Conservation (phyloP, 2,888 invertebrate genomes). For the Conus canariensis region DNA sequence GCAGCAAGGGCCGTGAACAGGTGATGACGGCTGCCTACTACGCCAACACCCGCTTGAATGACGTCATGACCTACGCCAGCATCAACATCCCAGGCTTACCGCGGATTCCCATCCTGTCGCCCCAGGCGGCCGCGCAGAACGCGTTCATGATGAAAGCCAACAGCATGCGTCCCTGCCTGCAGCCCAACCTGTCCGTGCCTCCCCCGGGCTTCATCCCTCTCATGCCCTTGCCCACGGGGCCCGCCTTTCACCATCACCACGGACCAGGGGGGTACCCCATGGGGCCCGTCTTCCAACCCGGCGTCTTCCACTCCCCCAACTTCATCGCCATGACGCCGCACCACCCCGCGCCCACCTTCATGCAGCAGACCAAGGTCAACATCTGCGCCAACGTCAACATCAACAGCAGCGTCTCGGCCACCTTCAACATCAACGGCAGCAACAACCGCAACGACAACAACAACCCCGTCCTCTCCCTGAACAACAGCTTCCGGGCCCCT, state of each 20-base stretch:
- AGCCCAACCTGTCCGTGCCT: conserved; percentile 43
- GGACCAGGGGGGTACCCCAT: conserved; percentile 36
- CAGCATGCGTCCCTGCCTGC: conserved; percentile 40
- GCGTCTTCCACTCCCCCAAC: conserved; percentile 40
- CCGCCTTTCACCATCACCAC: conserved; percentile 39
- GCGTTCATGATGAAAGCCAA: conserved; percentile 40
- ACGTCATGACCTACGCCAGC: conserved; percentile 45
- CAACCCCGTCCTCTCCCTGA: conserved; percentile 33
- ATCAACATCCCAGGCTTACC: conserved; percentile 43
- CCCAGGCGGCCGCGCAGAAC: conserved; percentile 42
- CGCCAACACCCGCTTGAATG: conserved; percentile 40
- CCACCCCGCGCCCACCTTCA: conserved; percentile 32
- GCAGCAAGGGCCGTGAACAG: conserved; percentile 36
- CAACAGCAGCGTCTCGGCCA: conserved; percentile 43
- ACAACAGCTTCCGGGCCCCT: conserved; percentile 11
- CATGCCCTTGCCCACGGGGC: conserved; percentile 43
- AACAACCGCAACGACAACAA: conserved; percentile 41
- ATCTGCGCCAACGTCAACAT: conserved; percentile 44
- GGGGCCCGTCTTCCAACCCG: conserved; percentile 38
- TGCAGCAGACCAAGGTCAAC: conserved; percentile 45
- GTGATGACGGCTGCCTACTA: conserved; percentile 41
- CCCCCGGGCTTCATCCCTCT: conserved; percentile 44
- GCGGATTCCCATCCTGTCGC: conserved; percentile 41
- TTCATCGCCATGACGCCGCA: conserved; percentile 44
- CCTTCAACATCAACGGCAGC: conserved; percentile 41